Base-by-base conservation (phyloP, 1,140 invertebrate genomes). In the Carcinoscorpius rotundicauda region DNA sequence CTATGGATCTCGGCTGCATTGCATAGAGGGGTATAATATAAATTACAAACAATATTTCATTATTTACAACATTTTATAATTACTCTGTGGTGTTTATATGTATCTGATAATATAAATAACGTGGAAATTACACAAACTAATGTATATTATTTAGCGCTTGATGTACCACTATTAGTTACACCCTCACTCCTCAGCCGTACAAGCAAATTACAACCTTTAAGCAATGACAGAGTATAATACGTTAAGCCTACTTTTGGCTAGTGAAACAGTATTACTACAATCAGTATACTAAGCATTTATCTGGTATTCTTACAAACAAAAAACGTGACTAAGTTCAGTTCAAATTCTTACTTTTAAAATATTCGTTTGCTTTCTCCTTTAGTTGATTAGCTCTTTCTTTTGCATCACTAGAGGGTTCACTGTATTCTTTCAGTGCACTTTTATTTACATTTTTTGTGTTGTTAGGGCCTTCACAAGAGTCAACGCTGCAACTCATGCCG, bases 291-390 rank as follows among this genome's bases (percentile, higher is more conserved):
- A 10, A 10, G 65, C 65, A 65, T 53, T 52, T 62, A 63, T n/a
- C 9, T 63, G 10, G 49, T 55, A 6, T 55, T 55, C 11, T n/a
- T 55, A 63, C 48, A 59, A 52, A 4, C 51, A 4, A 49, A 51
- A 49, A 29, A 29, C 29, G 29, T 29, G 29, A 29, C 29, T 29
- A 29, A 29, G 29, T 29, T 29, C 29, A 29, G 29, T 29, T 29
- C 9, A 29, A 49, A 29, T 4, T 78, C 81, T 80, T 82, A 91
- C 90, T 86, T 83, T 93, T 92, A 75, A 93, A 92, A 75, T 80
- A 85, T 72, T 85, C 82, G 78, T 94, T 94, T 9, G 89, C 91
- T 74, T 87, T 81, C 73, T 88, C 85, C 80, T 93, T 94, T 64
- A 85, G 80, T 72, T 84, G 80, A 77, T 90, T 87, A 6, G 89